phyloP scores from a whole-genome alignment of 2,113 vertebrate genomes.

The Pontoporia blainvillei region DNA sequence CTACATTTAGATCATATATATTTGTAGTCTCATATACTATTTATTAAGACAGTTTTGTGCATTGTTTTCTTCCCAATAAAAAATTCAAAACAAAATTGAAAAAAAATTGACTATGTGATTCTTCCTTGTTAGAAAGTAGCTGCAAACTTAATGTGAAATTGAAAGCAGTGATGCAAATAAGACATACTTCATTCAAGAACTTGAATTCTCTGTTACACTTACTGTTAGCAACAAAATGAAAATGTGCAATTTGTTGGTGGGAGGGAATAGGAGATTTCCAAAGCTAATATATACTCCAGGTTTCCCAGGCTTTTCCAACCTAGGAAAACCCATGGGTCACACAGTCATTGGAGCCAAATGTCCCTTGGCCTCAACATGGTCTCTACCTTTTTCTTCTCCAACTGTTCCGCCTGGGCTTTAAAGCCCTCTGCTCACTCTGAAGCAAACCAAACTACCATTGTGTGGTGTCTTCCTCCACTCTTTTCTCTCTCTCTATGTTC shows the following conservation, averaged over 20 bases:
- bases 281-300: neutral
- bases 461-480: neutral
- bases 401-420: neutral
- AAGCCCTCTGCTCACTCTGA: neutral
- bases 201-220: neutral
- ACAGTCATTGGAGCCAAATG: neutral
- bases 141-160: neutral
- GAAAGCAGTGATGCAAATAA: neutral
- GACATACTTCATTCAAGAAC: neutral
- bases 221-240: neutral
- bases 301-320: neutral
- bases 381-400: neutral
- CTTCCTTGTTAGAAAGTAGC: neutral
- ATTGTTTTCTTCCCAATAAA: constrained; percentile 18
- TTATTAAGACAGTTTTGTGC: neutral
- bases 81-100: neutral
- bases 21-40: neutral
- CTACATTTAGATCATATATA: neutral
- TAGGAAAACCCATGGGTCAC: neutral
- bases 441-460: neutral
- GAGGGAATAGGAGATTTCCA: neutral
- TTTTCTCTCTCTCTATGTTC: neutral
- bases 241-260: neutral
- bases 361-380: neutral
- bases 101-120: neutral